phyloP scores from a whole-genome alignment of 2,113 vertebrate genomes.

The Sigmodon hispidus region DNA sequence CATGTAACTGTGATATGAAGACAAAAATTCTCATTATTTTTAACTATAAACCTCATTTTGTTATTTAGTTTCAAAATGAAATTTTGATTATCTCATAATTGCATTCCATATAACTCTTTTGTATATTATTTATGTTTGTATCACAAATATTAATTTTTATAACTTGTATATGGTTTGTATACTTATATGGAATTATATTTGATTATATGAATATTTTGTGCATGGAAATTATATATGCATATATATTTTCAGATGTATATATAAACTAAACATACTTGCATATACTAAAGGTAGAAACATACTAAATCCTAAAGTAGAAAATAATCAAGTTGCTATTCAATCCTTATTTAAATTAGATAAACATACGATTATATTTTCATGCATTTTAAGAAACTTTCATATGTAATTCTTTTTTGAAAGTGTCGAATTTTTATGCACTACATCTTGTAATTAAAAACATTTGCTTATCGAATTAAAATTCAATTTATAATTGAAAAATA shows the following conservation, averaged over 20 bases:
- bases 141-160: not conserved
- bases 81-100: not conserved
- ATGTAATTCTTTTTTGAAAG: not conserved
- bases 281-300: not conserved
- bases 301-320: not conserved
- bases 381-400: not conserved
- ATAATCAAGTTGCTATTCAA: not conserved
- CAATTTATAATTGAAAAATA: not conserved
- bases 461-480: not conserved
- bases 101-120: not conserved
- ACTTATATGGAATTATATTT: not conserved
- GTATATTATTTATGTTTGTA: not conserved
- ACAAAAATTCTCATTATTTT: not conserved
- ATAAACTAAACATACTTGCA: not conserved
- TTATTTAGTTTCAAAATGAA: not conserved
- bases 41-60: not conserved
- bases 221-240: not conserved
- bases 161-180: not conserved
- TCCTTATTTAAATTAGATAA: not conserved
- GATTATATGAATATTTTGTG: not conserved
- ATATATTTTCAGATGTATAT: not conserved
- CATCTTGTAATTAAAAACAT: not conserved
- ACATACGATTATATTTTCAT: not conserved
- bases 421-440: not conserved
- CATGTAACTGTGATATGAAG: not conserved